phyloP scores from a whole-genome alignment of 2,113 vertebrate species.

The Ellobius talpinus region DNA sequence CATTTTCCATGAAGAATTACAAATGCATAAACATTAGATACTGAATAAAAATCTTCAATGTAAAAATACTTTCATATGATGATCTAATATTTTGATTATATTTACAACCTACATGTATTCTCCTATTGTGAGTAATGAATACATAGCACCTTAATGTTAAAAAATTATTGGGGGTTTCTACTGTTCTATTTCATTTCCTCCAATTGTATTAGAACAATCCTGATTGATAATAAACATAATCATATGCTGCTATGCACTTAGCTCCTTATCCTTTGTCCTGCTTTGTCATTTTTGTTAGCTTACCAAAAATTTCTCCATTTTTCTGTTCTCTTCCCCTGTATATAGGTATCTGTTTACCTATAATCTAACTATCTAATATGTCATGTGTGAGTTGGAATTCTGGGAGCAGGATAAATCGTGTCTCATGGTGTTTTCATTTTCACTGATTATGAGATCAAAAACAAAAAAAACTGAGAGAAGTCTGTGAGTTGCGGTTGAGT shows the following conservation, averaged over 20 bases:
- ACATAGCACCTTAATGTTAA: neutral
- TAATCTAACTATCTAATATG: neutral
- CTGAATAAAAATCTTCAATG: conserved; percentile 17
- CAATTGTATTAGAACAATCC: neutral
- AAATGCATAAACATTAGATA: neutral
- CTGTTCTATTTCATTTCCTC: neutral
- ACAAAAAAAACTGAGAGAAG: conserved; percentile 15
- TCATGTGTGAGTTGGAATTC: neutral
- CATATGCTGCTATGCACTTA: neutral
- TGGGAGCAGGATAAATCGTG: neutral
- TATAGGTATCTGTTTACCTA: neutral
- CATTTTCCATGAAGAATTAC: neutral
- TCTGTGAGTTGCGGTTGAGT: neutral
- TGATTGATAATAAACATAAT: neutral
- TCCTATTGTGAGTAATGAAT: neutral
- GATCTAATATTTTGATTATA: neutral
- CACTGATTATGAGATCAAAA: conserved; percentile 16
- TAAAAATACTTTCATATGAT: neutral
- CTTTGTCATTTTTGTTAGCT: neutral
- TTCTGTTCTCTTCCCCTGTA: neutral
- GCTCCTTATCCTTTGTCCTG: neutral
- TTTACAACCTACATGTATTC: neutral
- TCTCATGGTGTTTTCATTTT: conserved; percentile 33
- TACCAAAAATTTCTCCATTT: neutral
- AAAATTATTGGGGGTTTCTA: neutral